These are phyloP conservation scores for Icerya purchasi DNA, from an alignment of 2,888 invertebrate species.

Conservation along the genomic window DNA sequence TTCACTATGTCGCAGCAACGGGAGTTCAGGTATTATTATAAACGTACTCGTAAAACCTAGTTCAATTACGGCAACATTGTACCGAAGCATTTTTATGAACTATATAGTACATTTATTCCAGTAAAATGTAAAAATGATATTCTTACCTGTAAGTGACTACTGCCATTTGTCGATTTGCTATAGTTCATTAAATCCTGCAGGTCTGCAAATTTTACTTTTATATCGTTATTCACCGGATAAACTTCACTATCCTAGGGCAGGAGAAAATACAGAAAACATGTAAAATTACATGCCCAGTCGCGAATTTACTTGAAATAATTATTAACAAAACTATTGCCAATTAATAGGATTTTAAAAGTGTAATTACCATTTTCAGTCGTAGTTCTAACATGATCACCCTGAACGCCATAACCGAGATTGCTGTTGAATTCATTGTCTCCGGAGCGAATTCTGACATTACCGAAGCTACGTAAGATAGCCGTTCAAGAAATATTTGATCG, in stretches of 20 bases:
- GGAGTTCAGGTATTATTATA: too few species aligned
- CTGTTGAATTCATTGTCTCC: constrained; percentile 10
- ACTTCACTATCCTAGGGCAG: background rate
- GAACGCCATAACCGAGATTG: constrained; percentile 16
- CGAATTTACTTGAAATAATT: constrained; percentile 17
- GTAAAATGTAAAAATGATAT: too few species aligned
- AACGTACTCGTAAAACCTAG: too few species aligned
- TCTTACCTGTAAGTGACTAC: background rate
- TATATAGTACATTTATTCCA: too few species aligned
- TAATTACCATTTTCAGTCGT: constrained; percentile 17
- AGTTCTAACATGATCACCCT: constrained; percentile 18
- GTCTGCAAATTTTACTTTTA: background rate
- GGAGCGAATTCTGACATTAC: constrained; percentile 17
- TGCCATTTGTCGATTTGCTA: background rate
- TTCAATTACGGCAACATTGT: too few species aligned
- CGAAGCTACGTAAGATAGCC: constrained; percentile 16
- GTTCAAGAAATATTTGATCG: background rate
- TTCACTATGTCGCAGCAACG: too few species aligned
- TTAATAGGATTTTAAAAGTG: background rate
- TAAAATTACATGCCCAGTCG: constrained; percentile 16
- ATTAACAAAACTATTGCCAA: background rate
- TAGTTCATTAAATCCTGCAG: background rate
- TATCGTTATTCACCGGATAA: background rate
- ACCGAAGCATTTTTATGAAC: too few species aligned
- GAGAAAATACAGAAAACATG: background rate